A percentile compares a stretch with the other conserved stretches of the same genome.
These are phyloP conservation scores for Habrosyne pyritoides DNA, from an alignment of 2,888 invertebrate species.

Conservation along the genomic window DNA sequence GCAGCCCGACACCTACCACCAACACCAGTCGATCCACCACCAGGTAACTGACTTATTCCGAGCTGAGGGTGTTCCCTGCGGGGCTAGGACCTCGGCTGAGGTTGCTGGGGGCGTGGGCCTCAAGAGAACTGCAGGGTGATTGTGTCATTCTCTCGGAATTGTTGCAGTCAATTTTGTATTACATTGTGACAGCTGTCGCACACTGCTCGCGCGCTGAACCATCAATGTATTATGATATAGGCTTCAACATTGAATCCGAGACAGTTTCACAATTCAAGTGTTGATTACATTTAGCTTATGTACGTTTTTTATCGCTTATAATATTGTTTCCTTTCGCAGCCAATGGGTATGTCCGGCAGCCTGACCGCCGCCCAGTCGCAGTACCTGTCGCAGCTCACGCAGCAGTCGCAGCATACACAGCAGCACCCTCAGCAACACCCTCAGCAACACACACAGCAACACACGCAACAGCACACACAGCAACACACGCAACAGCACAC, in stretches of 20 bases:
- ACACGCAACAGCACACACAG: neutral
- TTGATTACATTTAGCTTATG: constrained; percentile 16
- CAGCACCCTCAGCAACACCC: neutral
- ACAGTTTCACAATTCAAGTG: no score
- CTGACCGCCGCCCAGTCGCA: constrained; percentile 86
- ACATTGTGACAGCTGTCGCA: no score
- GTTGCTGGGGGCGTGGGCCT: no score
- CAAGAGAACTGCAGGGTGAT: no score
- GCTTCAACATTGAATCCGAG: no score
- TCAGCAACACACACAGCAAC: neutral
- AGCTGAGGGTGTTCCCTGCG: no score
- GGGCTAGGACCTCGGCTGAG: no score
- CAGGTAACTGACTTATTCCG: constrained; percentile 29
- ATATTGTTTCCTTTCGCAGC: constrained; percentile 52
- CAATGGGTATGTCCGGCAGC: constrained; percentile 83
- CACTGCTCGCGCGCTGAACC: no score
- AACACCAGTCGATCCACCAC: constrained; percentile 38
- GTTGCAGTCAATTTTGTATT: no score
- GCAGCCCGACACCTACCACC: constrained; percentile 30
- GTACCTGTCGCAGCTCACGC: constrained; percentile 82
- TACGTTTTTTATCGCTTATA: neutral
- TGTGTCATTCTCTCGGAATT: no score
- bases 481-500: neutral
- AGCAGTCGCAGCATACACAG: constrained; percentile 62
- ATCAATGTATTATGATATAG: no score